Evolutionary conservation across 2,888 invertebrate species (phyloP).

Genomic region (Sipha maydis): DNA sequence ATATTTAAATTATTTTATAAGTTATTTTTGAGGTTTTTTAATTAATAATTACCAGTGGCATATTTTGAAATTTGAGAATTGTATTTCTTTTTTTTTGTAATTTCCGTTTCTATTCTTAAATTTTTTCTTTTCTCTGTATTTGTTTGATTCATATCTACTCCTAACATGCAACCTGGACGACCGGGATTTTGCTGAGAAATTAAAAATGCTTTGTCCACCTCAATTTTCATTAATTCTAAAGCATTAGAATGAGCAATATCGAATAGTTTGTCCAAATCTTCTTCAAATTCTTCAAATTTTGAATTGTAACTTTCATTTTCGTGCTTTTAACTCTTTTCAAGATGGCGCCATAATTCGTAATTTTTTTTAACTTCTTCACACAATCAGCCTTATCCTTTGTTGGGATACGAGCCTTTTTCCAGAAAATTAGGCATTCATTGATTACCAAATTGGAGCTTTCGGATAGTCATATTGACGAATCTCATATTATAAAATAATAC

Average conservation of each 20-base stretch:
- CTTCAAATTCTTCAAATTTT: slow-evolving; percentile 24
- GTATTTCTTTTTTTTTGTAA: slow-evolving; percentile 13
- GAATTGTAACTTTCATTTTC: slow-evolving; percentile 27
- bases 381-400: slow-evolving; percentile 41
- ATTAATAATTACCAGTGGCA: neutral
- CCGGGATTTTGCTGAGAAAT: slow-evolving; percentile 24
- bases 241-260: neutral
- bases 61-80: neutral
- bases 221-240: slow-evolving; percentile 29
- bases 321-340: slow-evolving; percentile 29
- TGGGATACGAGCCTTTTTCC: slow-evolving; percentile 49
- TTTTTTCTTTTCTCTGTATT: slow-evolving; percentile 30
- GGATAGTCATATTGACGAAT: slow-evolving; percentile 36
- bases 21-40: neutral
- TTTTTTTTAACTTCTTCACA: slow-evolving; percentile 31
- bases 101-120: slow-evolving; percentile 25
- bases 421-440: slow-evolving; percentile 33
- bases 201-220: slow-evolving; percentile 36
- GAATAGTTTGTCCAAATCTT: slow-evolving; percentile 25
- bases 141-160: slow-evolving; percentile 32
- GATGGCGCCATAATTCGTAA: slow-evolving; percentile 31
- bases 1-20: slow-evolving; percentile 1
- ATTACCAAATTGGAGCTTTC: slow-evolving; percentile 43
- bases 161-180: slow-evolving; percentile 26
- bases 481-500: slow-evolving; percentile 44